These are phyloP conservation scores for Solea senegalensis DNA, from an alignment of 2,113 vertebrate species.

Conservation along the genomic window DNA sequence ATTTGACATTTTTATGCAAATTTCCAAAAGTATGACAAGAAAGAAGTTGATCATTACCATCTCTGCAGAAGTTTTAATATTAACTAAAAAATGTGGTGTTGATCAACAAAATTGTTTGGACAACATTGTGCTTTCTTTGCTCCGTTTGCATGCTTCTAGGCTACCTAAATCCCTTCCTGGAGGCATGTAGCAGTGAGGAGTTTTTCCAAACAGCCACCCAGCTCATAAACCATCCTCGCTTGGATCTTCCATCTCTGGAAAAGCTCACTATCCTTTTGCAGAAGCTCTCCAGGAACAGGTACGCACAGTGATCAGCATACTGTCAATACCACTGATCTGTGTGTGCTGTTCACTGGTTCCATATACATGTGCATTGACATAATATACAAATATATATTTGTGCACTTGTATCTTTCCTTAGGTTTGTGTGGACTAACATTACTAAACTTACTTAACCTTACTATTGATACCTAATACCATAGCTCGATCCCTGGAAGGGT, in stretches of 20 bases:
- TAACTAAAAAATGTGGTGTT: constrained; percentile 26
- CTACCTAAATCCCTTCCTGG: constrained; percentile 83
- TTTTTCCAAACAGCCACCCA: constrained; percentile 86
- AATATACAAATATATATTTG: not conserved
- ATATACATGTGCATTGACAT: not conserved
- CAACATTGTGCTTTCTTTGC: constrained; percentile 18
- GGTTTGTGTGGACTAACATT: not conserved
- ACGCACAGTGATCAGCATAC: not conserved
- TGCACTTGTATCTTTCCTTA: not conserved
- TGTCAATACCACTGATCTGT: not conserved
- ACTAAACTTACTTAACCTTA: not conserved
- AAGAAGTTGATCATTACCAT: constrained; percentile 17
- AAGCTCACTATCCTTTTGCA: constrained; percentile 91
- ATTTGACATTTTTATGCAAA: constrained; percentile 47
- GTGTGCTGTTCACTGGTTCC: not conserved
- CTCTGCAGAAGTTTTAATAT: constrained; percentile 28
- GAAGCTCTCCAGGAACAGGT: constrained; percentile 93
- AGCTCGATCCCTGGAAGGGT: no score
- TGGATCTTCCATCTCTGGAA: constrained; percentile 84
- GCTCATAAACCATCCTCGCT: constrained; percentile 83
- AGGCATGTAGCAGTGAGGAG: constrained; percentile 85
- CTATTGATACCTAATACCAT: no score
- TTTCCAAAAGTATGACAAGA: constrained; percentile 28
- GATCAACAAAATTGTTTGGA: constrained; percentile 16
- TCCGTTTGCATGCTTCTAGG: constrained; percentile 53